A percentile compares a stretch with the other conserved stretches of the same genome.
These are phyloP conservation scores for Cydia amplana DNA, from an alignment of 1,140 invertebrate genomes.

Conservation along the genomic window DNA sequence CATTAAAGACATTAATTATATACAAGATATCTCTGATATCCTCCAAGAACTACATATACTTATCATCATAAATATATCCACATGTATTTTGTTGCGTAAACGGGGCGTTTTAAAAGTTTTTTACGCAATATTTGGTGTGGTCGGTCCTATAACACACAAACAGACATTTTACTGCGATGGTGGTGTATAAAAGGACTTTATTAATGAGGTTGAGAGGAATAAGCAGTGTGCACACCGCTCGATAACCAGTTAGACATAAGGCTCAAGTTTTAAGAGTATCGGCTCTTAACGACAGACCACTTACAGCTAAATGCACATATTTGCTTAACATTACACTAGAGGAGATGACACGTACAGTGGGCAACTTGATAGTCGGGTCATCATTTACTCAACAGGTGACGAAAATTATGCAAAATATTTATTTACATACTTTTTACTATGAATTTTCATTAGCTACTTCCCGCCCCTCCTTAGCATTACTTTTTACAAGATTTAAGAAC, in stretches of 20 bases:
- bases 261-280: slow-evolving; percentile 40
- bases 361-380: background rate
- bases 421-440: too few relatives aligned
- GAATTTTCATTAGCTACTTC: too few relatives aligned
- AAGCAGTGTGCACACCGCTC: slow-evolving; percentile 21
- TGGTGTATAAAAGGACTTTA: background rate
- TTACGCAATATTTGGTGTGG: too few relatives aligned
- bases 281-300: slow-evolving; percentile 36
- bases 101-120: too few relatives aligned
- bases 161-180: background rate
- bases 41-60: background rate
- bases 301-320: slow-evolving; percentile 42
- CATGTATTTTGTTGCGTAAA: too few relatives aligned
- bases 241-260: slow-evolving; percentile 40
- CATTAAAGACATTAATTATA: background rate
- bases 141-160: background rate
- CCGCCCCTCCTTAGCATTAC: too few relatives aligned
- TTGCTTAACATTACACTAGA: slow-evolving; percentile 36
- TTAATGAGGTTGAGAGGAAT: background rate
- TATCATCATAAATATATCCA: too few relatives aligned
- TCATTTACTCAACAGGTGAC: background rate
- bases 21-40: background rate
- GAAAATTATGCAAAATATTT: background rate
- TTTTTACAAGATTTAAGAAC: too few relatives aligned
- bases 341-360: slow-evolving; percentile 24